Base-by-base conservation (phyloP, 2,797 vertebrate species). In the Heliangelus exortis region DNA sequence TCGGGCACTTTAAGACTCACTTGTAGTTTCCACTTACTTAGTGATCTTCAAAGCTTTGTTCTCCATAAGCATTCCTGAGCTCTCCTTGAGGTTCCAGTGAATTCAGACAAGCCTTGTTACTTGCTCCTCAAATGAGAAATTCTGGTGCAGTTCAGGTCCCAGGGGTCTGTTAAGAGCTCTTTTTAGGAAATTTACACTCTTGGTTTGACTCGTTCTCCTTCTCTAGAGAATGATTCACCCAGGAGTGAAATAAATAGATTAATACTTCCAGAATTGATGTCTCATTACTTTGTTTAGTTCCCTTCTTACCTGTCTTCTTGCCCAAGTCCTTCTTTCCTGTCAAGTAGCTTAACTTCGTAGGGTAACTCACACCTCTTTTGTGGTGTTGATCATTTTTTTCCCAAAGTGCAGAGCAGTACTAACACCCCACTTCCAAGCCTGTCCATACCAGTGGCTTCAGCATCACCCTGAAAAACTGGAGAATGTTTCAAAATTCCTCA, bases 301-400 rank as follows among this genome's bases (percentile, higher is more conserved):
- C 7, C 3, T 80, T 74, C 11, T 71, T 28, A 48, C 4, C 10
- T 45, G 3, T 31, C 28, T 62, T 73, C 48, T 74, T 74, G 20
- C 5, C 18, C 43, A 71, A 78, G 16, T 8, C 6, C 9, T 51
- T 85, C 31, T 81, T 83, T 61, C 41, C 12, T 57, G 1, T 21
- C 5, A 61, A 78, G 31, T 39, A 5, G 4, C 3, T 87, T 77
- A 45, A 80, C 3, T 66, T 41, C 41, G 7, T 6, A n/a, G n/a
- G 39, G 6, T 26, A 67, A 61, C 1, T 41, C 41, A 6, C 17
- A 50, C 6, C 3, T 4, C 23, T 22, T 53, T 61, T 54, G 41
- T n/a, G 10, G 3, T 34, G 11, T 2, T 16, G 6, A 69, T 0
- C 0, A 0, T 19, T 59, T 66, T 3, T 50, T 88, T 69, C 15